phyloP scores from a whole-genome alignment of 2,113 vertebrate species.

The Alligator sinensis region DNA sequence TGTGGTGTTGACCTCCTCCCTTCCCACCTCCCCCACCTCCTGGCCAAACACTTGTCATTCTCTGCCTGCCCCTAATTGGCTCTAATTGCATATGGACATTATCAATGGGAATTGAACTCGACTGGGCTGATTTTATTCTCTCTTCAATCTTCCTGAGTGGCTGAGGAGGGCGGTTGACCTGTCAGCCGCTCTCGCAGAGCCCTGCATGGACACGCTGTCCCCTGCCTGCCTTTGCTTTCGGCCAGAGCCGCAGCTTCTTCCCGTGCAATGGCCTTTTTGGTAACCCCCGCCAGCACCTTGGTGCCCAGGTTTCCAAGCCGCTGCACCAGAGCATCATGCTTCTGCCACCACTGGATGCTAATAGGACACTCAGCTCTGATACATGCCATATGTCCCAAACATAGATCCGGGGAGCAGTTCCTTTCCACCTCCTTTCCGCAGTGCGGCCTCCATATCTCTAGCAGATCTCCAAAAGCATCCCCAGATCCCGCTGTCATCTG shows the following conservation, averaged over 20 bases:
- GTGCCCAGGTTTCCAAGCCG: neutral
- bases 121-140: slow-evolving; percentile 41
- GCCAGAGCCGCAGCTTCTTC: neutral
- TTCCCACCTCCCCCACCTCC: slow-evolving; percentile 1
- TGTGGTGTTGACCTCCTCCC: slow-evolving; percentile 80
- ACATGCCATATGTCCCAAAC: too few relatives aligned
- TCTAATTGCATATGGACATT: slow-evolving; percentile 87
- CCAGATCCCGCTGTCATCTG: neutral
- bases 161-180: neutral
- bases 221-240: neutral
- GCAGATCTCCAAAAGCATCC: neutral
- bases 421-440: neutral
- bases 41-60: slow-evolving; percentile 81
- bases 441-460: neutral
- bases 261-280: fast-evolving
- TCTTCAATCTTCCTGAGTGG: slow-evolving; percentile 7
- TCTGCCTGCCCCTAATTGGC: slow-evolving; percentile 84
- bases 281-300: neutral
- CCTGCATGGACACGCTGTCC: fast-evolving
- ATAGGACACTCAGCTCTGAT: neutral
- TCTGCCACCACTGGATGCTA: neutral
- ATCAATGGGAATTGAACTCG: slow-evolving; percentile 81
- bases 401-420: neutral
- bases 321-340: neutral
- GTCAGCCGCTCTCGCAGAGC: neutral